Percentiles rank a stretch among this genome's conserved stretches.
These are phyloP conservation scores for Cotesia glomerata DNA, from an alignment of 1,140 invertebrate genomes.

Conservation along the genomic window DNA sequence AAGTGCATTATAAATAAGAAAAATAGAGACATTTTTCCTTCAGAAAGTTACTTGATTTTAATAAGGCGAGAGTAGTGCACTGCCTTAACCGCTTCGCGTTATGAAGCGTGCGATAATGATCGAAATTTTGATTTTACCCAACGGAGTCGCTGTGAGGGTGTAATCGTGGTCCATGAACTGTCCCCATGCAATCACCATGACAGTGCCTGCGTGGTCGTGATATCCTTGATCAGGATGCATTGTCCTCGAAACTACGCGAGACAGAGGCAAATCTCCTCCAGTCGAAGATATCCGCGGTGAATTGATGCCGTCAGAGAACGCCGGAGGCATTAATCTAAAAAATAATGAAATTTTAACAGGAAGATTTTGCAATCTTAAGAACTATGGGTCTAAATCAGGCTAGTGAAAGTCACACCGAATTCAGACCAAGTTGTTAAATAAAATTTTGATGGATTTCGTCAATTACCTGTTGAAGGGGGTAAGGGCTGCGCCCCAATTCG, in stretches of 20 bases:
- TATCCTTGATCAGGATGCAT: constrained; percentile 91
- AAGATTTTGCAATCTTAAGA: background rate
- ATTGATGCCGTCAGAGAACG: constrained; percentile 82
- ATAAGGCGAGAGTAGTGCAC: too few relatives aligned
- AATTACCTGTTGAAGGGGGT: constrained; percentile 80
- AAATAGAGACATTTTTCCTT: too few relatives aligned
- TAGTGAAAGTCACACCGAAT: background rate
- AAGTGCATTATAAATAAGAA: too few relatives aligned
- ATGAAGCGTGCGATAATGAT: too few relatives aligned
- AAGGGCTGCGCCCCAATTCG: constrained; percentile 87
- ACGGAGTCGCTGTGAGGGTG: constrained; percentile 83
- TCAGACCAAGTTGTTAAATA: too few relatives aligned
- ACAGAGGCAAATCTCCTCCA: constrained; percentile 77
- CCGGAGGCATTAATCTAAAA: constrained; percentile 74
- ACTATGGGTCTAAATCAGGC: background rate
- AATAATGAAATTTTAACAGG: background rate
- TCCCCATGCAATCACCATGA: constrained; percentile 92
- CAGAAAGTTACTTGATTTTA: too few relatives aligned
- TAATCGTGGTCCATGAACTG: constrained; percentile 96
- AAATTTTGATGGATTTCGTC: background rate
- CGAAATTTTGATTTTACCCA: constrained; percentile 65
- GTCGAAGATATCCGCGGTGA: constrained; percentile 78
- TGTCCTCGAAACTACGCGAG: constrained; percentile 83
- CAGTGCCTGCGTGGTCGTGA: constrained; percentile 92
- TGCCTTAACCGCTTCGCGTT: too few relatives aligned